Conservation (phyloP, 2,113 vertebrate species). For the Pogonocichla stellata region DNA sequence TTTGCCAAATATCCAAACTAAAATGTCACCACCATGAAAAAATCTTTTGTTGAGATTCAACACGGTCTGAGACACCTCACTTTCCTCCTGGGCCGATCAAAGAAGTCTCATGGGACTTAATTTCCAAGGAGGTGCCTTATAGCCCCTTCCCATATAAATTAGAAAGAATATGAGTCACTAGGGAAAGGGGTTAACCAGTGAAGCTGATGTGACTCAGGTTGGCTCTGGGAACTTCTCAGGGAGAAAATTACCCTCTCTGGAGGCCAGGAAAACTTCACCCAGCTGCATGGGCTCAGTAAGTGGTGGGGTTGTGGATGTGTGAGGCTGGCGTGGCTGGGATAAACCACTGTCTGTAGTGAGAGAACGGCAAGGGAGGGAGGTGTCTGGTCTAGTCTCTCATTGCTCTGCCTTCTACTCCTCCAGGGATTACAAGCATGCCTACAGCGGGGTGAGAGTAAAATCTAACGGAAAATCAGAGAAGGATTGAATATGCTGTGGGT, state of each 20-base stretch:
- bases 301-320: accelerated
- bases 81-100: neutral
- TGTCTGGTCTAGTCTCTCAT: neutral
- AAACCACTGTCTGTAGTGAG: neutral
- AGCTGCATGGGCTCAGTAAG: neutral
- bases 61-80: neutral
- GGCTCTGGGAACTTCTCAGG: neutral
- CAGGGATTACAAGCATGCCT: neutral
- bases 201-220: neutral
- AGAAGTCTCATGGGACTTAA: neutral
- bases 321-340: accelerated
- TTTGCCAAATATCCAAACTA: neutral
- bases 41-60: neutral
- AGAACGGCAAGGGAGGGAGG: neutral
- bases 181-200: accelerated
- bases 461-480: neutral
- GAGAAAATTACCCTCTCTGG: neutral
- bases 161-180: accelerated
- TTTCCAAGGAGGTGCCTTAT: neutral
- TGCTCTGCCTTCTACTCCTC: neutral
- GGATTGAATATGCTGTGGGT: neutral
- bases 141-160: neutral
- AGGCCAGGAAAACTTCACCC: neutral
- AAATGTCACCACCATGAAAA: neutral
- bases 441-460: neutral